Base-by-base conservation (phyloP, 2,113 vertebrate species). In the Varanus komodoensis region DNA sequence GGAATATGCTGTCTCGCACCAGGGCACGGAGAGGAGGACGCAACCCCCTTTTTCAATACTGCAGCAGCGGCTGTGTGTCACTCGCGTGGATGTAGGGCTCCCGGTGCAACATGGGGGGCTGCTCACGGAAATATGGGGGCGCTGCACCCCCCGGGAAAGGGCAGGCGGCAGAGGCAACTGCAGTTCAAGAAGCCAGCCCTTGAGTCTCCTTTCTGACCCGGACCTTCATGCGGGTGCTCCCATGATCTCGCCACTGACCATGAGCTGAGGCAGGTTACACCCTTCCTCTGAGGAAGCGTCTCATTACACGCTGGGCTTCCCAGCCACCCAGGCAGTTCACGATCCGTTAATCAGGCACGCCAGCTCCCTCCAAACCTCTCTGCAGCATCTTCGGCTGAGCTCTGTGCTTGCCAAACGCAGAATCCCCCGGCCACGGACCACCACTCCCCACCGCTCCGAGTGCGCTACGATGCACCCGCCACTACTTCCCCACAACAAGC, bases 321-420 rank as follows among this genome's bases (percentile, higher is more conserved):
- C 38, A 34, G 86, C 54, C 54, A 64, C 34, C 67, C 5, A 19
- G n/a, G 27, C 54, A 32, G 0, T 34, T 12, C 3, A 12, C 34
- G 1, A 19, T 29, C 54, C 9, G 5, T 67, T 48, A 67, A 79
- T 44, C 29, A 64, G 32, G 19, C 34, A 29, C 6, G 23, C 29
- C 77, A 34, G 19, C 8, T 38, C n/a, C 38, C 15, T 29, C 7
- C 11, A 25, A 77, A 17, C 23, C 21, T n/a, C 73, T 64, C 3
- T 3, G 23, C 44, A 52, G 21, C 9, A 8, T 27, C 80, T 17
- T 3, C 17, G 12, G 12, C 8, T 78, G 17, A 17, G 19, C 21
- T 9, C 9, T 4, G 23, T 0, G 8, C 6, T 44, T 1, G 7
- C 2, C 32, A 23, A 21, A 25, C 27, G 4, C n/a, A 5, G 8